phyloP scores from a whole-genome alignment of 2,797 vertebrate genomes.

The Syngnathus rostellatus region DNA sequence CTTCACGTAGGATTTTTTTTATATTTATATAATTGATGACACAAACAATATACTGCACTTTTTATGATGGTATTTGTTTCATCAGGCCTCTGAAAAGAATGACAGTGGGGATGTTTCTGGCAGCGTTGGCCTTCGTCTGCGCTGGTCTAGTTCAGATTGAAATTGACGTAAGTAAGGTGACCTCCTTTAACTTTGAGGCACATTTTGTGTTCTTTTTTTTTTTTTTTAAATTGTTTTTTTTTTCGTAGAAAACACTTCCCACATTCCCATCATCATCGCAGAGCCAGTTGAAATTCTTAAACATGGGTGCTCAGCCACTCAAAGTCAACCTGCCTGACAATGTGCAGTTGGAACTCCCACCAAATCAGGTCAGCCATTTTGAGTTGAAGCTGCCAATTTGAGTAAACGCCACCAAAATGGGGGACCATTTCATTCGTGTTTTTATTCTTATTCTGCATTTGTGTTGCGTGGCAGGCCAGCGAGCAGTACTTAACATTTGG shows the following conservation, averaged over 20 bases:
- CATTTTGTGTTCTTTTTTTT: neutral
- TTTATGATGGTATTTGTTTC: conserved; percentile 4
- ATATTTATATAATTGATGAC: too few species aligned
- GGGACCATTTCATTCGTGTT: neutral
- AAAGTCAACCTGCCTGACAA: conserved; percentile 28
- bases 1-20: conserved; percentile 72
- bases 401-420: neutral
- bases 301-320: conserved; percentile 59
- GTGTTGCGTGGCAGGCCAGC: conserved; percentile 45
- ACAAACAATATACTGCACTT: neutral
- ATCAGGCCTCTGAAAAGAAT: conserved; percentile 86
- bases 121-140: conserved; percentile 80
- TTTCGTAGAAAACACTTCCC: conserved; percentile 78
- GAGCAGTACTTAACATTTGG: conserved; percentile 52
- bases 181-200: too few species aligned
- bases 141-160: conserved; percentile 82
- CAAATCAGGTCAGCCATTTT: conserved; percentile 33
- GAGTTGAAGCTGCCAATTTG: neutral
- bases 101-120: conserved; percentile 90
- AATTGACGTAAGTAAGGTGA: conserved; percentile 85
- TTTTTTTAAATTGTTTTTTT: neutral
- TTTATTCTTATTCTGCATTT: neutral
- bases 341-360: conserved; percentile 17
- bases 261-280: conserved; percentile 71
- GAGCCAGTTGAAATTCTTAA: conserved; percentile 79